These are phyloP conservation scores for Phataginus tricuspis DNA, from an alignment of 2,797 vertebrate species.

Conservation along the genomic window DNA sequence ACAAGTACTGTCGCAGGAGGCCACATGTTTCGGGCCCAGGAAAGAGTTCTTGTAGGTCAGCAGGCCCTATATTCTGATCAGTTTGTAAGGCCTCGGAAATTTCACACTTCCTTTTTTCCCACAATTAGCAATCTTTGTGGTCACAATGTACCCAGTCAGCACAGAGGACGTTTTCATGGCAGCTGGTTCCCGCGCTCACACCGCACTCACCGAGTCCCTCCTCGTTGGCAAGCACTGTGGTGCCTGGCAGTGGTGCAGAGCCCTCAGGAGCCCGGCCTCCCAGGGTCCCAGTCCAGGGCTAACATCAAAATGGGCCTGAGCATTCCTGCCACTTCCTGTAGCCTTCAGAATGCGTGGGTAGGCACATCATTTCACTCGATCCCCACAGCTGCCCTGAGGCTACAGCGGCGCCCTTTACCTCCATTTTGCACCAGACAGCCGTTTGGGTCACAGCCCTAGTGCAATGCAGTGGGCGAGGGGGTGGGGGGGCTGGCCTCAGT, in stretches of 20 bases:
- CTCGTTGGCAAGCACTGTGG: not conserved
- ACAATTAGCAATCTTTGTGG: not conserved
- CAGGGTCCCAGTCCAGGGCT: not conserved
- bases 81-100: not conserved
- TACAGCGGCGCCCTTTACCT: rapidly evolving
- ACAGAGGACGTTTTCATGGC: no score
- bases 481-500: not conserved
- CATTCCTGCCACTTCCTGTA: rapidly evolving
- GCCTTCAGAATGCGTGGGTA: not conserved
- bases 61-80: not conserved
- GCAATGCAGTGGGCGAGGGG: not conserved
- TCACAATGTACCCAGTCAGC: not conserved
- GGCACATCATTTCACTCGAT: not conserved
- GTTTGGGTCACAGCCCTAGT: not conserved
- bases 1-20: not conserved
- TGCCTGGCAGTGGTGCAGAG: rapidly evolving
- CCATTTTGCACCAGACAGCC: not conserved
- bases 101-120: not conserved
- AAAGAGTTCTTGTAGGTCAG: not conserved
- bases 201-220: not conserved
- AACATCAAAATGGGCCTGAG: not conserved
- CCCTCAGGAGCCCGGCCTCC: not conserved
- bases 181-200: rapidly evolving
- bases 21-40: not conserved
- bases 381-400: not conserved